Evolutionary conservation across 1,140 invertebrate genomes (phyloP), one percentile per base, ranked within the genome.

Genomic region (Drosophila pachea): DNA sequence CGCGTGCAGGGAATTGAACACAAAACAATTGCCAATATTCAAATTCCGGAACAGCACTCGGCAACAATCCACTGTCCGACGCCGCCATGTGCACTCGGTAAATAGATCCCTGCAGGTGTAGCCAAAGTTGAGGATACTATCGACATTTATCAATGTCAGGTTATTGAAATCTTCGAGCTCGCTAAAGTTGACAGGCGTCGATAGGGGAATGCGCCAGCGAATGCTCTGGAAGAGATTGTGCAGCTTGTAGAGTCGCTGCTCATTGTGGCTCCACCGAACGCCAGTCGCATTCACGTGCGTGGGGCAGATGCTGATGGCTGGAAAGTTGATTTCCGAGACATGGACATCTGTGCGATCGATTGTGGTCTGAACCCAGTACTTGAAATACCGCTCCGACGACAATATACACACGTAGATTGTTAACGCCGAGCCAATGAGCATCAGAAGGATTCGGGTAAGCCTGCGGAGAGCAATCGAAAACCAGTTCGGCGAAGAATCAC

Each of bases 301-400:
- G 0, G 86, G 86, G 6, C 86, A 87, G 48, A 88, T 86, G 8
- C 77, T 86, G 2, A 88, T 63, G 11, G 77, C 86, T 4, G 86
- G 86, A 40, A 88, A 88, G 0, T 50, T 11, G 31, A 88, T 88
- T 69, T 87, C 75, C 8, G 86, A 88, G 3, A 87, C 69, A 49
- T 87, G 84, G 22, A 88, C 59, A 47, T 88, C 86, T 6, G 86
- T 88, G 8, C 86, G 68, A 14, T 88, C 86, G 9, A 88, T 86
- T 14, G 82, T 71, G 9, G 86, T 88, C 48, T 88, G 86, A 7
- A 88, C 86, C 86, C 79, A 88, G 55, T 65, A 78, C 40, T 74
- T 54, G 7, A 88, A 86, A n/a, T 88, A 88, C 0, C 86, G 81
- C n/a, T 74, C 72, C 33, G 86, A 86, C 0, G 81, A 86, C 6